These are phyloP conservation scores for Cryptoprocta ferox DNA, from an alignment of 2,797 vertebrate genomes.

Conservation along the genomic window DNA sequence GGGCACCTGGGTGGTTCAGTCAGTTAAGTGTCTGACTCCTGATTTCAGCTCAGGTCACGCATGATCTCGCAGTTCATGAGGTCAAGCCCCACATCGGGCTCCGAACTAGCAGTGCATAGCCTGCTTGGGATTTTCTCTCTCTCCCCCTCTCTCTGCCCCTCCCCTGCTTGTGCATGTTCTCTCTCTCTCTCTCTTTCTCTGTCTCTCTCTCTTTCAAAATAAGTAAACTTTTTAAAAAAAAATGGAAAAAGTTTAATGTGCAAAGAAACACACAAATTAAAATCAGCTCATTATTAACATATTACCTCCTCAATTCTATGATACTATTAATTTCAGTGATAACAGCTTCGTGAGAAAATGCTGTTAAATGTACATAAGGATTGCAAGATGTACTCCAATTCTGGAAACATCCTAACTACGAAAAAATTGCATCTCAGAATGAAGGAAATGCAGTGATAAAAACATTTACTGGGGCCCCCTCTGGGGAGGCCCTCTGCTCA, in stretches of 20 bases:
- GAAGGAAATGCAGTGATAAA: neutral
- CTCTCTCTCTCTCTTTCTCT: too few relatives aligned
- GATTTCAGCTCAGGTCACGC: too few relatives aligned
- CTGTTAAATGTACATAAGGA: neutral
- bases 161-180: too few relatives aligned
- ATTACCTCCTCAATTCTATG: neutral
- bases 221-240: neutral
- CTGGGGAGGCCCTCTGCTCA: neutral
- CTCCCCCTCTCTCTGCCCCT: too few relatives aligned
- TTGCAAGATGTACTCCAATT: neutral
- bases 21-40: too few relatives aligned
- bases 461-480: neutral
- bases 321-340: neutral
- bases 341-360: neutral
- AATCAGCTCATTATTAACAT: neutral
- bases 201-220: too few relatives aligned
- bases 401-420: neutral
- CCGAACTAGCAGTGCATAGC: too few relatives aligned
- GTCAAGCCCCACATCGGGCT: too few relatives aligned
- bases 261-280: conserved; percentile 1
- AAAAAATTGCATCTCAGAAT: neutral
- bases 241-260: neutral
- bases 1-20: too few relatives aligned
- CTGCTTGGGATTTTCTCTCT: too few relatives aligned
- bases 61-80: too few relatives aligned